Conservation (phyloP, 2,113 vertebrate genomes). For the Megaceryle torquata region DNA sequence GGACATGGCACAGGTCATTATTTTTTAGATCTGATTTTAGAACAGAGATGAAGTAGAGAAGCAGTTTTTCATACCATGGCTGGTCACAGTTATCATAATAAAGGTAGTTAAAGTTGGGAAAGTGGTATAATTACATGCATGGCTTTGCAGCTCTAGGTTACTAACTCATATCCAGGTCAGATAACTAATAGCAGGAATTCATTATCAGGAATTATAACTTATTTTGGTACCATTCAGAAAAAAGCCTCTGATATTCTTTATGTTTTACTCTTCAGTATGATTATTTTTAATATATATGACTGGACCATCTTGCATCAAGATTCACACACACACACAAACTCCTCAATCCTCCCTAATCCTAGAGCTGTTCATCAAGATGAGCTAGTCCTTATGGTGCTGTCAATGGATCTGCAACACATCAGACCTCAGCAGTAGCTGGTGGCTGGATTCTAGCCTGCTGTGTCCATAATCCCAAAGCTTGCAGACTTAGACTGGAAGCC, state of each 20-base stretch:
- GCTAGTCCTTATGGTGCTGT: not conserved
- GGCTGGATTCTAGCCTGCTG: not conserved
- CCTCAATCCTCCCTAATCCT: not conserved
- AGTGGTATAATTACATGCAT: not conserved
- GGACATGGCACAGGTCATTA: not conserved
- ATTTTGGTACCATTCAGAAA: not conserved
- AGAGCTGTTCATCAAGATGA: not conserved
- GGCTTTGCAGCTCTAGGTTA: slow-evolving; percentile 16
- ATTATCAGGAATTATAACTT: not conserved
- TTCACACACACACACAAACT: not conserved
- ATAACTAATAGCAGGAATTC: not conserved
- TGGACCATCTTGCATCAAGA: not conserved
- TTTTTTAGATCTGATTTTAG: not conserved
- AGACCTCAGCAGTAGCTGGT: not conserved
- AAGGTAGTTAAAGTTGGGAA: not conserved
- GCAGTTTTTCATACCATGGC: not conserved
- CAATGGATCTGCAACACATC: not conserved
- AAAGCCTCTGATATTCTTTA: not conserved
- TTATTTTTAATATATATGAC: not conserved
- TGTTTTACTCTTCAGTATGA: not conserved
- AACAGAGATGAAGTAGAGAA: not conserved
- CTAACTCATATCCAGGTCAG: slow-evolving; percentile 24
- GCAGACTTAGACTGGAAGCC: not conserved
- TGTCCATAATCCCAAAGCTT: not conserved
- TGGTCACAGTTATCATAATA: not conserved